Evolutionary conservation across 1,140 invertebrate species (phyloP).

Genomic region (Lasioglossum albipes): DNA sequence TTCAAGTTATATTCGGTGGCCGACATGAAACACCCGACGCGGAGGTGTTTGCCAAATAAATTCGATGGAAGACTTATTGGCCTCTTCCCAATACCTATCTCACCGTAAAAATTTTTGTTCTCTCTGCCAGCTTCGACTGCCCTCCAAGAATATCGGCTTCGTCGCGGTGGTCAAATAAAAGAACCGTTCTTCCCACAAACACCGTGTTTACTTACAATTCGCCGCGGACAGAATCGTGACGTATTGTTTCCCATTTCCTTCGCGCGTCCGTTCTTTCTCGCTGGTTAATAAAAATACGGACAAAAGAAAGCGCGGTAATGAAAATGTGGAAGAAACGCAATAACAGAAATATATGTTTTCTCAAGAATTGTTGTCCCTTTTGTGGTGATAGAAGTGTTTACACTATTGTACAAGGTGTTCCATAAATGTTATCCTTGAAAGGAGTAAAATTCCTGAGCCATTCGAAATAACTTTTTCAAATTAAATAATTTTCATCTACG

Average conservation of each 20-base stretch:
- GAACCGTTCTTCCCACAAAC: slow-evolving; percentile 10
- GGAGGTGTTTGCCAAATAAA: slow-evolving; percentile 59
- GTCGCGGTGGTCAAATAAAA: slow-evolving; percentile 11
- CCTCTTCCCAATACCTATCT: slow-evolving; percentile 43
- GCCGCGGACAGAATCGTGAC: slow-evolving; percentile 7
- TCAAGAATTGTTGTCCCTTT: too few relatives aligned
- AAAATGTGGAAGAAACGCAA: too few relatives aligned
- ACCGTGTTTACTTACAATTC: slow-evolving; percentile 45
- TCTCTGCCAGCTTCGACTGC: slow-evolving; percentile 6
- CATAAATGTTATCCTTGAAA: too few relatives aligned
- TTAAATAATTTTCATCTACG: too few relatives aligned
- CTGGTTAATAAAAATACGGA: neutral
- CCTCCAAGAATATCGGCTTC: slow-evolving; percentile 37
- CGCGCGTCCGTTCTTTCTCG: neutral
- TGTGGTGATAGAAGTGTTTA: too few relatives aligned
- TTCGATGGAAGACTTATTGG: slow-evolving; percentile 57
- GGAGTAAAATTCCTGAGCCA: too few relatives aligned
- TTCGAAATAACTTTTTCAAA: too few relatives aligned
- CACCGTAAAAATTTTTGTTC: slow-evolving; percentile 55
- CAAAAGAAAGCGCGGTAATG: too few relatives aligned
- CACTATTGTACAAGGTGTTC: too few relatives aligned
- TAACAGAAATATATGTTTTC: too few relatives aligned
- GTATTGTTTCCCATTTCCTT: neutral
- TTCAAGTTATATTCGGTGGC: slow-evolving; percentile 51
- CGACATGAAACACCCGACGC: slow-evolving; percentile 44